Conservation (phyloP, 2,888 invertebrate species). For the Tetragnatha montana region DNA sequence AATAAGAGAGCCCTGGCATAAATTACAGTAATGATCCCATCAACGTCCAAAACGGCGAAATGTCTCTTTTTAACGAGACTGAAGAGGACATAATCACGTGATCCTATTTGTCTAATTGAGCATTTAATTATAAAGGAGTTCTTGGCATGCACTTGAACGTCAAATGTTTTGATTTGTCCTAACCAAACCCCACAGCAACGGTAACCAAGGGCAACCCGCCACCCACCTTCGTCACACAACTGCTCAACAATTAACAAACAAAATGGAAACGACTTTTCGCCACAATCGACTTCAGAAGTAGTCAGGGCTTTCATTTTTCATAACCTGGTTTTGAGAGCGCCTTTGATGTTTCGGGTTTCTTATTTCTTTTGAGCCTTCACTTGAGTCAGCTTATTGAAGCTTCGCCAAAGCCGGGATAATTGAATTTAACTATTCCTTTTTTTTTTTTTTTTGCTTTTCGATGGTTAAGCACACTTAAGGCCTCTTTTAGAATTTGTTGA, state of each 20-base stretch:
- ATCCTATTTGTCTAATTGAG: slow-evolving; percentile 9
- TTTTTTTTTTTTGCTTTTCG: neutral
- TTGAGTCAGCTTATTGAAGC: neutral
- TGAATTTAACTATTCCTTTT: neutral
- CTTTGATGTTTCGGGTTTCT: neutral
- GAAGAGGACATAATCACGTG: slow-evolving; percentile 1
- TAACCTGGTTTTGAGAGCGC: neutral
- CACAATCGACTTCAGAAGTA: neutral
- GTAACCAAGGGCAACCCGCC: neutral
- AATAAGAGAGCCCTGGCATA: neutral
- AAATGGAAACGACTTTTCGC: neutral
- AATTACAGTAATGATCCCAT: slow-evolving; percentile 1
- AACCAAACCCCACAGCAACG: slow-evolving; percentile 32
- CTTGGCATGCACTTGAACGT: slow-evolving; percentile 11
- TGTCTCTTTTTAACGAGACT: neutral
- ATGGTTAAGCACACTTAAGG: no score
- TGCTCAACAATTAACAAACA: slow-evolving; percentile 16
- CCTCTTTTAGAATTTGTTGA: no score
- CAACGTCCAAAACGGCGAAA: neutral
- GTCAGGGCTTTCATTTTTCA: neutral
- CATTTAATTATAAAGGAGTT: slow-evolving; percentile 26
- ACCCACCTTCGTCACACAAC: neutral
- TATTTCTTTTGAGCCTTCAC: neutral
- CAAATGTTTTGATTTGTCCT: slow-evolving; percentile 34
- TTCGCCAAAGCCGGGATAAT: neutral